Evolutionary conservation across 37 sponge, comb jelly and placozoan genomes (phyloP).

Genomic region (Bolinopsis microptera): DNA sequence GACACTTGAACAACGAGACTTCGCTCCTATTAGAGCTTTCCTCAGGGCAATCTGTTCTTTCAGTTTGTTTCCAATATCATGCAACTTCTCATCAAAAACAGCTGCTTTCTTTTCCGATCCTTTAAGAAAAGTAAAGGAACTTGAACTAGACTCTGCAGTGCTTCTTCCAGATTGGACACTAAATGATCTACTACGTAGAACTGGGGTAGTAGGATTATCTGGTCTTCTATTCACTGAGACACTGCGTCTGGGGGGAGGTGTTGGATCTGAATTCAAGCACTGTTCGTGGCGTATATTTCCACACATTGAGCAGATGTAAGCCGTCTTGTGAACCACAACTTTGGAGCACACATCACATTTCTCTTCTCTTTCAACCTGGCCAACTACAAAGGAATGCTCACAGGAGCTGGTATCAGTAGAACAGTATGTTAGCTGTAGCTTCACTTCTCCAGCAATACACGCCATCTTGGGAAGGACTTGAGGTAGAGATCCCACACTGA

Average conservation of each 20-base stretch:
- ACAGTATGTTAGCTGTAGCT: slow-evolving; percentile 12
- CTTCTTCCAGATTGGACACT: not conserved
- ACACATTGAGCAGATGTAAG: not conserved
- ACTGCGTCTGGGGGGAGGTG: not conserved
- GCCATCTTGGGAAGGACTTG: slow-evolving; percentile 25
- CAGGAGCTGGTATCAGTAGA: not conserved
- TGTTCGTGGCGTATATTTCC: not conserved
- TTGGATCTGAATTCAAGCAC: not conserved
- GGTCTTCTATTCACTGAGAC: not conserved
- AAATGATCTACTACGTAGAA: not conserved
- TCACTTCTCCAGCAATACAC: slow-evolving; percentile 37
- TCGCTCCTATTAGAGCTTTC: not conserved
- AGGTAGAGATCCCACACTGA: not conserved
- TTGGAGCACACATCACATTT: not conserved
- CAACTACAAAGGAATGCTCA: not conserved
- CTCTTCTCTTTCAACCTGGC: not conserved
- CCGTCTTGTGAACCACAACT: not conserved
- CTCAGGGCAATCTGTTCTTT: not conserved
- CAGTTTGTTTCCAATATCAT: not conserved
- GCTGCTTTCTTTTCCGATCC: not conserved
- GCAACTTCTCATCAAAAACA: not conserved
- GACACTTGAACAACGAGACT: not conserved
- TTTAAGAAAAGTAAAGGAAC: not conserved
- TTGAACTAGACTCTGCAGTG: too few relatives aligned
- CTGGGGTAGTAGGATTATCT: not conserved